These are phyloP conservation scores for Alviniconcha strummeri DNA, from an alignment of 2,888 invertebrate species.

Conservation along the genomic window DNA sequence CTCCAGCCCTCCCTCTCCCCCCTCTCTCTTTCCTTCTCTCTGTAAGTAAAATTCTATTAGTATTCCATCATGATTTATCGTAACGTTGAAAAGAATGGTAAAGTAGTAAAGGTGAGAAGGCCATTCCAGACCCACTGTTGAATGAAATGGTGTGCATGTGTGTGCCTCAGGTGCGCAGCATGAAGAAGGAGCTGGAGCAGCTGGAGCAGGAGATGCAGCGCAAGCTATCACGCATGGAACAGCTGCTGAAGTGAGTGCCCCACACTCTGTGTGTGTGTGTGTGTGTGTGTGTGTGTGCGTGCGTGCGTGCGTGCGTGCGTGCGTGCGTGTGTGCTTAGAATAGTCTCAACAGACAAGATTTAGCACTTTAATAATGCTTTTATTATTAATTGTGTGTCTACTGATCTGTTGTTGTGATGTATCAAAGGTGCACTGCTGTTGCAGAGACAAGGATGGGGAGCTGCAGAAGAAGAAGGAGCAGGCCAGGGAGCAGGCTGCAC, in stretches of 20 bases:
- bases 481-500: constrained; percentile 59
- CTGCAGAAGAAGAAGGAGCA: constrained; percentile 57
- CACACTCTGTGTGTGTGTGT: not conserved
- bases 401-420: not conserved
- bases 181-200: constrained; percentile 69
- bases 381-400: not conserved
- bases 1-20: not conserved
- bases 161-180: constrained; percentile 54
- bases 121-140: no score
- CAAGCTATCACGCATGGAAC: constrained; percentile 62
- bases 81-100: no score
- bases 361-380: not conserved
- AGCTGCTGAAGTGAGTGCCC: constrained; percentile 58
- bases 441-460: constrained; percentile 71
- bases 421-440: constrained; percentile 10
- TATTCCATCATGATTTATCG: no score
- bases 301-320: not conserved
- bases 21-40: not conserved
- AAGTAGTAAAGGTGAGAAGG: no score
- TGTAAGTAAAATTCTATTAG: no score
- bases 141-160: not conserved
- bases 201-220: constrained; percentile 62
- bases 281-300: not conserved
- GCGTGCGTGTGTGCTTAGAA: not conserved
- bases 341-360: not conserved